phyloP scores from a whole-genome alignment of 2,888 invertebrate species.

The Drosophila affinis region DNA sequence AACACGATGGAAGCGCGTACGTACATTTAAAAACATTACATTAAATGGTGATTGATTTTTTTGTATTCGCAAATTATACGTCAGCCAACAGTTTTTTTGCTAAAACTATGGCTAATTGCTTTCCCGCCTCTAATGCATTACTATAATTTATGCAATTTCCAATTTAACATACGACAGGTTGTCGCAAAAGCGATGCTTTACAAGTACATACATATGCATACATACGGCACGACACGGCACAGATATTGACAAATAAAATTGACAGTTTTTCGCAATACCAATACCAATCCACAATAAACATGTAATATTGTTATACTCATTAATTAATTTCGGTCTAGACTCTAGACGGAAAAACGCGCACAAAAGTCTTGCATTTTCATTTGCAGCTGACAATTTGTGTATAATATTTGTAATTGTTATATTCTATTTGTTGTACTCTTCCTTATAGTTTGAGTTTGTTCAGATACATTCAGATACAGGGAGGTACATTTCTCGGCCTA shows the following conservation, averaged over 20 bases:
- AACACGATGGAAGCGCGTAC: not conserved
- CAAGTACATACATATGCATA: not conserved
- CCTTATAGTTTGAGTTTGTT: too few species aligned
- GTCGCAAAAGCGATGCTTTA: not conserved
- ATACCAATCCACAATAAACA: not conserved
- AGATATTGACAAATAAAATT: not conserved
- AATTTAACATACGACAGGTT: not conserved
- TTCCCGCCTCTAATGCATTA: constrained; percentile 4
- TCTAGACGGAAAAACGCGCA: not conserved
- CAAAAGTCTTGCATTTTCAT: not conserved
- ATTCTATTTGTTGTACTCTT: not conserved
- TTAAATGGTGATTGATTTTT: constrained; percentile 11
- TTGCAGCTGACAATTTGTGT: not conserved
- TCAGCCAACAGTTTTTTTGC: constrained; percentile 8
- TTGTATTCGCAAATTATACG: not conserved
- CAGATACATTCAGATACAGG: too few species aligned
- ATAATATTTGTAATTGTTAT: not conserved
- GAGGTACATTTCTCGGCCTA: too few species aligned
- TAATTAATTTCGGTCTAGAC: not conserved
- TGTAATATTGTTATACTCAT: not conserved
- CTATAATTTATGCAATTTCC: not conserved
- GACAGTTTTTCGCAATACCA: not conserved
- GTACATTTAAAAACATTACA: not conserved
- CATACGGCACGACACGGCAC: too few species aligned
- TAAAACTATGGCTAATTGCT: constrained; percentile 63